phyloP scores from a whole-genome alignment of 2,888 invertebrate species.

The Clepsis dumicolana region DNA sequence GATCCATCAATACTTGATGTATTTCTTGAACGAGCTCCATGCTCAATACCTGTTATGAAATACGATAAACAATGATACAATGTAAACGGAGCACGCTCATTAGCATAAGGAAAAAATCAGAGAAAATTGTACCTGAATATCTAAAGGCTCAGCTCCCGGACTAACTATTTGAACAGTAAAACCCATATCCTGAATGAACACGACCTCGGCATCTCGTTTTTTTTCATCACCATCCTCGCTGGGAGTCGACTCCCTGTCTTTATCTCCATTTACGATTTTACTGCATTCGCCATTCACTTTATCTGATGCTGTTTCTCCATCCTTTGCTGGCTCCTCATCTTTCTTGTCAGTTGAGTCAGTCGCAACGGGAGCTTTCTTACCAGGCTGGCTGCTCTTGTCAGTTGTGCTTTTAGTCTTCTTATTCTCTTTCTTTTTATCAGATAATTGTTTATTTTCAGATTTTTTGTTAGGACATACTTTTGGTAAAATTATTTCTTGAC shows the following conservation, averaged over 20 bases:
- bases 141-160: slow-evolving; percentile 96
- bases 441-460: slow-evolving; percentile 60
- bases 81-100: no score
- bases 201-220: slow-evolving; percentile 91
- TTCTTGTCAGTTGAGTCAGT: slow-evolving; percentile 60
- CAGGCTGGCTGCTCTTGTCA: slow-evolving; percentile 65
- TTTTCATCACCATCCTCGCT: slow-evolving; percentile 85
- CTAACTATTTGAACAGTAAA: slow-evolving; percentile 97
- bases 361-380: slow-evolving; percentile 64
- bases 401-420: slow-evolving; percentile 63
- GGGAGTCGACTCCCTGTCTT: slow-evolving; percentile 77
- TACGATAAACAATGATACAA: not conserved
- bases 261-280: slow-evolving; percentile 74
- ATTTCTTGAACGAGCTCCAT: slow-evolving; percentile 99
- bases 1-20: slow-evolving; percentile 98
- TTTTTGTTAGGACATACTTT: slow-evolving; percentile 60
- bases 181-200: slow-evolving; percentile 96
- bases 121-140: slow-evolving; percentile 91
- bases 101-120: not conserved
- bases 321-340: slow-evolving; percentile 56
- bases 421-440: slow-evolving; percentile 73
- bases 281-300: slow-evolving; percentile 67
- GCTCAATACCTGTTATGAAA: slow-evolving; percentile 91
- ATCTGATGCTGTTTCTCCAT: slow-evolving; percentile 57
- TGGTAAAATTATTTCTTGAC: slow-evolving; percentile 54